A percentile compares a stretch with the other conserved stretches of the same genome.
These are phyloP conservation scores for Uloborus diversus DNA, from an alignment of 1,140 invertebrate genomes.

Conservation along the genomic window DNA sequence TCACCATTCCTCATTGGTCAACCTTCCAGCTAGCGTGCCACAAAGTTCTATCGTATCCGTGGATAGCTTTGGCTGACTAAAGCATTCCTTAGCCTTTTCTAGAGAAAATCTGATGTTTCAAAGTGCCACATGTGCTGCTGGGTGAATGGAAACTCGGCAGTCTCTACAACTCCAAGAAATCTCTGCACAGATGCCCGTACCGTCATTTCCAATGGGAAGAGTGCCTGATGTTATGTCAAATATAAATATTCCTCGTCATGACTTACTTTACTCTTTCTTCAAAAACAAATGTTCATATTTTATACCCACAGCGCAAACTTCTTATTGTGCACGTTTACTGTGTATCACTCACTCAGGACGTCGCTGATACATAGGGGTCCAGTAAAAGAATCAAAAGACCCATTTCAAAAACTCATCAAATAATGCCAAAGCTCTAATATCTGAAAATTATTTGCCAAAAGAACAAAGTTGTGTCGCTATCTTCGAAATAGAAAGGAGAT, in stretches of 20 bases:
- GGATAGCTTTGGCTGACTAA: constrained; percentile 64
- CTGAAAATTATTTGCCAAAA: constrained; percentile 47
- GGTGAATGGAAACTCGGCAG: constrained; percentile 19
- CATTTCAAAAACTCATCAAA: constrained; percentile 44
- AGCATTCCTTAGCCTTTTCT: constrained; percentile 45
- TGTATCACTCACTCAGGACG: constrained; percentile 46
- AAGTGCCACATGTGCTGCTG: constrained; percentile 51
- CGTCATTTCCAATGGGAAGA: constrained; percentile 49
- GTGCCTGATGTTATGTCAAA: constrained; percentile 44
- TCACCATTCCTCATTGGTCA: constrained; percentile 95
- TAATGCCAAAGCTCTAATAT: constrained; percentile 30
- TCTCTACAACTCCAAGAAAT: constrained; percentile 24
- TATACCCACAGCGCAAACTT: constrained; percentile 48
- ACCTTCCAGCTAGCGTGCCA: constrained; percentile 67
- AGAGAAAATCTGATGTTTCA: constrained; percentile 36
- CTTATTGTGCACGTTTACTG: constrained; percentile 48
- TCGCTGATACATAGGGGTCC: constrained; percentile 30
- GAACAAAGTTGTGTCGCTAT: constrained; percentile 46
- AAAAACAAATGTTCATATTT: constrained; percentile 50
- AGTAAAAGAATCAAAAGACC: constrained; percentile 21
- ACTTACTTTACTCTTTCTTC: constrained; percentile 52
- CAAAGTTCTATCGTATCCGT: constrained; percentile 65
- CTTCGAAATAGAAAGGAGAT: constrained; percentile 33
- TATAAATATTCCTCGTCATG: constrained; percentile 42
- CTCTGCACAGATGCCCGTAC: constrained; percentile 39